Evolutionary conservation across 1,140 invertebrate genomes (phyloP).

Genomic region (Triops cancriformis): DNA sequence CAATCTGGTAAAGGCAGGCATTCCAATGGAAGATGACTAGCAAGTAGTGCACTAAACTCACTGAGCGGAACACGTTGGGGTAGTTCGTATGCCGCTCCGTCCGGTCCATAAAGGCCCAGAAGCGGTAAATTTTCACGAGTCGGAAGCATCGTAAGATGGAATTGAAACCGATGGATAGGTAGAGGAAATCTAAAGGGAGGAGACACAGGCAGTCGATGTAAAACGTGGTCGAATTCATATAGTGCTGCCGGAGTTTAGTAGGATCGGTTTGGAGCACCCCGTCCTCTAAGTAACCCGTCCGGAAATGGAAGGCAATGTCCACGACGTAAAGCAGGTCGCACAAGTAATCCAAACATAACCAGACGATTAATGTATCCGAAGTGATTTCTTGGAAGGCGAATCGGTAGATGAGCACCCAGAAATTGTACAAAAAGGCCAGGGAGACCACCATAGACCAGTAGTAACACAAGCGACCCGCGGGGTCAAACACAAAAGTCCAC

Average conservation of each 20-base stretch:
- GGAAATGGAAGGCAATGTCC: slow-evolving; percentile 94
- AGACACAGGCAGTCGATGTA: slow-evolving; percentile 98
- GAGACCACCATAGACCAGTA: slow-evolving; percentile 97
- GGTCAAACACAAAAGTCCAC: slow-evolving; percentile 85
- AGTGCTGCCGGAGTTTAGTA: slow-evolving; percentile 84
- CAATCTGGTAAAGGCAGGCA: slow-evolving; percentile 93
- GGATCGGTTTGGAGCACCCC: slow-evolving; percentile 93
- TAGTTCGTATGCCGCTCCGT: slow-evolving; percentile 98
- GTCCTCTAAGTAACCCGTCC: slow-evolving; percentile 92
- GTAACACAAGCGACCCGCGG: slow-evolving; percentile 48
- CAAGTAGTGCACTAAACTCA: slow-evolving; percentile 89
- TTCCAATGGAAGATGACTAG: slow-evolving; percentile 99
- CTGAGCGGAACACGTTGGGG: slow-evolving; percentile 89
- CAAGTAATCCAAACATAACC: slow-evolving; percentile 95
- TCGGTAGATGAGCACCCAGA: slow-evolving; percentile 97
- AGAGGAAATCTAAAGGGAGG: slow-evolving; percentile 93
- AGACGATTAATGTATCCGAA: slow-evolving; percentile 70
- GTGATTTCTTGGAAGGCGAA: slow-evolving; percentile 83
- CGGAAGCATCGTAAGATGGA: slow-evolving; percentile 93
- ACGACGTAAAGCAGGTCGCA: slow-evolving; percentile 92
- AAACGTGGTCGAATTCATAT: slow-evolving; percentile 97
- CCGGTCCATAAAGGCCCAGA: slow-evolving; percentile 97
- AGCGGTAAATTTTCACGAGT: slow-evolving; percentile 94
- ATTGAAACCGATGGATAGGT: slow-evolving; percentile 95
- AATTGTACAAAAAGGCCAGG: slow-evolving; percentile 96